Conservation (phyloP, 2,797 vertebrate genomes). For the Chiroxiphia lanceolata region DNA sequence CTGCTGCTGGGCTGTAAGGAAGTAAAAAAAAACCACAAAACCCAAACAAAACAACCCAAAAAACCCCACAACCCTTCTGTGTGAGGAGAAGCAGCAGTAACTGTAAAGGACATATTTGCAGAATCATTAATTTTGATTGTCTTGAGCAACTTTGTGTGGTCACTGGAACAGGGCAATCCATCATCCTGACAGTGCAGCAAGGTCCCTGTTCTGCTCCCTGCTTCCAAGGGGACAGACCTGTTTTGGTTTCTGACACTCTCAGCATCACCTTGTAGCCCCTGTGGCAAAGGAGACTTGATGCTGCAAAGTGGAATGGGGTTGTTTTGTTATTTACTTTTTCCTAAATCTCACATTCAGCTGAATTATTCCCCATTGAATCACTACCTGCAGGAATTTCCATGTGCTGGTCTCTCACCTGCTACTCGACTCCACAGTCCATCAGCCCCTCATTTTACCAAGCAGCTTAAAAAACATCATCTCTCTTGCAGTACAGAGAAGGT, state of each 20-base stretch:
- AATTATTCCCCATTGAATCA: neutral
- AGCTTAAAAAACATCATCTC: neutral
- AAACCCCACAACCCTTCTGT: neutral
- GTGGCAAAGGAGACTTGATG: neutral
- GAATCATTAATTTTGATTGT: conserved; percentile 51
- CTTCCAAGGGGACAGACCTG: neutral
- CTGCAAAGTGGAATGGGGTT: neutral
- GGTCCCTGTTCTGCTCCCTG: neutral
- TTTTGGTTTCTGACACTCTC: neutral
- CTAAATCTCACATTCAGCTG: neutral
- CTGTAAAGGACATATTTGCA: neutral
- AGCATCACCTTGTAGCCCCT: neutral
- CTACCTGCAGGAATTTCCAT: neutral
- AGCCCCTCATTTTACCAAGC: neutral
- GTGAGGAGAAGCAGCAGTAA: neutral
- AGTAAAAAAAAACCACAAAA: neutral
- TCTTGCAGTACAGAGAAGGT: neutral
- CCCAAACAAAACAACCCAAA: neutral
- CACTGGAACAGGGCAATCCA: conserved; percentile 27
- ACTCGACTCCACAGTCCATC: neutral
- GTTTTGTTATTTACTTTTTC: rapidly evolving
- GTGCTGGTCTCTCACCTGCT: neutral
- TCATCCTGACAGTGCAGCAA: conserved; percentile 40
- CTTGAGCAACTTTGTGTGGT: neutral
- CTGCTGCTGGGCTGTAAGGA: neutral